A percentile compares a stretch with the other conserved stretches of the same genome.
phyloP scores from a whole-genome alignment of 2,888 invertebrate species.

The Yponomeuta cagnagella region DNA sequence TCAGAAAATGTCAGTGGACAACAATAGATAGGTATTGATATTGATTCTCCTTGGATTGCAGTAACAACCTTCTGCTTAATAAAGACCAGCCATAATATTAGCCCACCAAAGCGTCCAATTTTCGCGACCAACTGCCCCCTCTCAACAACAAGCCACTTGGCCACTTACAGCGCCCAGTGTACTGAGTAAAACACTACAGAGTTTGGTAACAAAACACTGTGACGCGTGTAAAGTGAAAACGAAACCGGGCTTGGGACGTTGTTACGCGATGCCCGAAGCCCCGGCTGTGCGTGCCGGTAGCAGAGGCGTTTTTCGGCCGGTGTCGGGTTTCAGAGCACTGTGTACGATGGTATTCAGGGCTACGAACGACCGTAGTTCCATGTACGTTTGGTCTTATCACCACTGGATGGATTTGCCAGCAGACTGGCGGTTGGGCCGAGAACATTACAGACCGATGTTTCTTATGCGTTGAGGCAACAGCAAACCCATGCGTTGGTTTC shows the following conservation, averaged over 20 bases:
- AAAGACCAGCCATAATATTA: background rate
- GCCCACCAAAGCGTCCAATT: background rate
- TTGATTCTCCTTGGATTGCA: too few species aligned
- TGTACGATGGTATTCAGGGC: conserved; percentile 15
- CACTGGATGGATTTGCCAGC: too few species aligned
- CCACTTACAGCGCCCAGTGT: background rate
- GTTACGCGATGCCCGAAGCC: conserved; percentile 67
- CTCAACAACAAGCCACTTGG: background rate
- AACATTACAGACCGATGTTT: too few species aligned
- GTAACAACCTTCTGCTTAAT: too few species aligned
- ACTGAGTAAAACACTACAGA: conserved; percentile 7
- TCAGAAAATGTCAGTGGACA: too few species aligned
- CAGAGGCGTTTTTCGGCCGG: conserved; percentile 32
- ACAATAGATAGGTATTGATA: too few species aligned
- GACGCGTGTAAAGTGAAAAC: conserved; percentile 62
- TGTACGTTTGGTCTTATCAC: too few species aligned
- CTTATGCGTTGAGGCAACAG: too few species aligned
- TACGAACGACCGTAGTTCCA: conserved; percentile 9
- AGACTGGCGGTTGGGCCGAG: too few species aligned
- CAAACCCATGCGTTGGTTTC: too few species aligned
- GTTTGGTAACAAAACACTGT: conserved; percentile 26
- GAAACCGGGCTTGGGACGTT: conserved; percentile 47
- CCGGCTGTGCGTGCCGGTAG: conserved; percentile 66
- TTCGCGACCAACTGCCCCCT: background rate
- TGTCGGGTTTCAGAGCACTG: conserved; percentile 15